Base-by-base conservation (phyloP, 35 echinoderm and acorn worm species). In the Antedon bifida region DNA sequence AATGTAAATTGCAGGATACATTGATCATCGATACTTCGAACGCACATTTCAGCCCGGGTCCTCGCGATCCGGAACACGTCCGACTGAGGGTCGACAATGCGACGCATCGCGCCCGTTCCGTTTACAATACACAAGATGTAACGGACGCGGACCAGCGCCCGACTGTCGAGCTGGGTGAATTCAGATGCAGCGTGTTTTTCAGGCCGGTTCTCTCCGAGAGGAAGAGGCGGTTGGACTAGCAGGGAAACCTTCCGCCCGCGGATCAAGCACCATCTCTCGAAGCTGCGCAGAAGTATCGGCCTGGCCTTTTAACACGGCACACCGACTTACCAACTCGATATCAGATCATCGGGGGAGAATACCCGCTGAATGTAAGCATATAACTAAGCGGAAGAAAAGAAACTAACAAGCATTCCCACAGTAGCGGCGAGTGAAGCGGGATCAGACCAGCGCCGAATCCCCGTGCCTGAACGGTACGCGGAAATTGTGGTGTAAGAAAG, bases 1-100 rank as follows among this genome's bases (percentile, higher is more conserved):
- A 81, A 88, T 92, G 90, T 92, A 86, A 92, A 92, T 92, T 88
- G 90, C 90, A 92, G 82, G 81, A 86, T 84, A 86, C 87, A 94
- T 64, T 64, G 51, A 64, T 64, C 51, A 94, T 87, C 78, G 91
- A 85, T 33, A 42, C 36, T 88, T 84, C 77, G 86, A 92, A 92
- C 90, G 86, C 86, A 92, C 76, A 86, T 90, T 76, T 83, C 88
- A 83, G 83, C 78, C 88, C 79, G 44, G 88, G 83, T 36, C 76
- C 64, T 51, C 77, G 34, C 30, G 46, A 30, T 33, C 46, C 36
- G 82, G 87, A 55, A 34, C 75, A 76, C 77, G 87, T 78, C 82
- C 74, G 88, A 74, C 83, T 85, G 88, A 85, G 82, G 76, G 88
- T 85, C 46, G 88, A 39, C 78, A 29, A n/a, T n/a, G 30, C 33